Conservation (phyloP, 2,888 invertebrate genomes). For the Rutpela maculata region DNA sequence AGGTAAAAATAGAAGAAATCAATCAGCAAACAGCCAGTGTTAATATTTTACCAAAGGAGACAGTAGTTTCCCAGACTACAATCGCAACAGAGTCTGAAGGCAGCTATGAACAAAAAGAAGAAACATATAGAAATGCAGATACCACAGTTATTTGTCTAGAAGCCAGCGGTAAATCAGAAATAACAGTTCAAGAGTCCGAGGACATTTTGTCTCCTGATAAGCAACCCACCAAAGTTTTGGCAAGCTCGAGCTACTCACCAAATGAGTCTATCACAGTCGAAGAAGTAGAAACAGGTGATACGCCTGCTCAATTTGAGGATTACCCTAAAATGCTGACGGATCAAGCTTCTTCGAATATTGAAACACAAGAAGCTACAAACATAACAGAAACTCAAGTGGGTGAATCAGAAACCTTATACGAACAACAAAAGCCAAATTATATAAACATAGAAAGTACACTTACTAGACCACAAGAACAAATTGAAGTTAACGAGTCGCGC, state of each 20-base stretch:
- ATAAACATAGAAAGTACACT: conserved; percentile 73
- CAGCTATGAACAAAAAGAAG: conserved; percentile 73
- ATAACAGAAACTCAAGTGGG: conserved; percentile 78
- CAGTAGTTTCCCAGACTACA: conserved; percentile 78
- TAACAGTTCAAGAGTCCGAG: conserved; percentile 83
- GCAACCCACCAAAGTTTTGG: conserved; percentile 75
- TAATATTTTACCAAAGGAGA: conserved; percentile 79
- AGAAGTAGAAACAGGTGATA: conserved; percentile 78
- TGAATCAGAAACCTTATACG: conserved; percentile 79
- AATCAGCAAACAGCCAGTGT: conserved; percentile 78
- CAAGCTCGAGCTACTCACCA: conserved; percentile 78
- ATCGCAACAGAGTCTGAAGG: conserved; percentile 79
- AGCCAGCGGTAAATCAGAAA: conserved; percentile 77
- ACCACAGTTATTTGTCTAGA: conserved; percentile 77
- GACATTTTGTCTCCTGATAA: conserved; percentile 75
- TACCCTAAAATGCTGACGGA: conserved; percentile 77
- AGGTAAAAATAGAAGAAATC: conserved; percentile 73
- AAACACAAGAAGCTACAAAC: conserved; percentile 81
- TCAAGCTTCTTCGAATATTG: conserved; percentile 75
- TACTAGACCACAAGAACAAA: conserved; percentile 77
- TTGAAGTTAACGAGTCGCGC: conserved; percentile 80
- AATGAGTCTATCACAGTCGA: conserved; percentile 79
- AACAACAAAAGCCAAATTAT: conserved; percentile 68
- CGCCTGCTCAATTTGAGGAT: conserved; percentile 75
- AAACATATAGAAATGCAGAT: conserved; percentile 73